Evolutionary conservation across 1,140 invertebrate species (phyloP).

Genomic region (Drosophila ananassae): DNA sequence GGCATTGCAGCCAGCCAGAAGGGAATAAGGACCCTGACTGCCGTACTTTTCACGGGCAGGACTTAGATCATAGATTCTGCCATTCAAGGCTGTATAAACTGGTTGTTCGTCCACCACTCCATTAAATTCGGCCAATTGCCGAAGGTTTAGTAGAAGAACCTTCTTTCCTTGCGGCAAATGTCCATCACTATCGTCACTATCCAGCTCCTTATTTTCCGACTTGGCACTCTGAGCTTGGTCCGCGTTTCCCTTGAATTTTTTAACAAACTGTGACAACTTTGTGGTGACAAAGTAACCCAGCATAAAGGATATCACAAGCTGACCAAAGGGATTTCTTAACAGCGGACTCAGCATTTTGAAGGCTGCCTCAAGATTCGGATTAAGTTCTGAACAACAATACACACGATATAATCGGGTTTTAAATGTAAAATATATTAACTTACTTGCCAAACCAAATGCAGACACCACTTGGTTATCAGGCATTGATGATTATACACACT

Average conservation of each 20-base stretch:
- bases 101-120: constrained; percentile 24
- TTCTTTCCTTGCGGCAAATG: neutral
- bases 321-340: constrained; percentile 38
- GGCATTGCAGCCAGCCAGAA: constrained; percentile 58
- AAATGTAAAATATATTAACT: constrained; percentile 7
- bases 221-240: neutral
- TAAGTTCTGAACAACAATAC: constrained; percentile 4
- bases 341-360: constrained; percentile 14
- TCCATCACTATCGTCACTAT: neutral
- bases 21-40: constrained; percentile 28
- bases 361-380: constrained; percentile 20
- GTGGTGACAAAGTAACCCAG: constrained; percentile 57
- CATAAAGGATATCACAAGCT: constrained; percentile 45
- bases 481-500: neutral
- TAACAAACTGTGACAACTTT: constrained; percentile 15
- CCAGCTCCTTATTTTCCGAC: neutral
- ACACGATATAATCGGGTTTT: neutral
- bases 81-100: constrained; percentile 66
- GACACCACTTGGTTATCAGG: neutral
- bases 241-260: neutral
- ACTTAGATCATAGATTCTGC: constrained; percentile 61
- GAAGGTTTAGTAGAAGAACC: constrained; percentile 18
- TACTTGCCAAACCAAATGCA: constrained; percentile 22
- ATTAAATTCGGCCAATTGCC: constrained; percentile 42
- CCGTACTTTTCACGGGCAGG: constrained; percentile 29